A percentile compares a stretch with the other conserved stretches of the same genome.
Conservation (phyloP, 2,113 vertebrate genomes). For the Dendrocopos noguchii region DNA sequence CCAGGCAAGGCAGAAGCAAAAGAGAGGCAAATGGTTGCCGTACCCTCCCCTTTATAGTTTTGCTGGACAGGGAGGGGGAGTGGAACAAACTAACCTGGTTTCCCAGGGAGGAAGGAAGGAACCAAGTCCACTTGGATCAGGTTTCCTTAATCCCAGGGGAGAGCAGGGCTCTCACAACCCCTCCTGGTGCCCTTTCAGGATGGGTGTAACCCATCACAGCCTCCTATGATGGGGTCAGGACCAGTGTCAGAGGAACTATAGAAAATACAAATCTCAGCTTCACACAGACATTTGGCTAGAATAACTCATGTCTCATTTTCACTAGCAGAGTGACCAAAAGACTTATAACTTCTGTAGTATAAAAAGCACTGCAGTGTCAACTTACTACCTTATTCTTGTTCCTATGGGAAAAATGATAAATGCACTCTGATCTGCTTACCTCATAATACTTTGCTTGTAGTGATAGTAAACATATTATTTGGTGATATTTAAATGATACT, state of each 20-base stretch:
- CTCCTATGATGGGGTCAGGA: not conserved
- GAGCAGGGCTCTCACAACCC: too few species aligned
- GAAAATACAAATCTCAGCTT: not conserved
- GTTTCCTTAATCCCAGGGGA: too few species aligned
- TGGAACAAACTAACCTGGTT: too few species aligned
- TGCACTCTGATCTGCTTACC: not conserved
- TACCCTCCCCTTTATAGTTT: too few species aligned
- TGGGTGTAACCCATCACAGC: too few species aligned
- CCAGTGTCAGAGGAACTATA: not conserved
- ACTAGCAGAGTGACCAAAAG: not conserved
- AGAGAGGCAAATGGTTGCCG: too few species aligned
- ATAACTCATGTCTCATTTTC: not conserved
- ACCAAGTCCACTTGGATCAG: too few species aligned
- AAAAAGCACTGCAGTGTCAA: not conserved
- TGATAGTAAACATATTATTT: not conserved
- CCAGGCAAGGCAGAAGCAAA: too few species aligned
- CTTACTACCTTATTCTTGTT: not conserved
- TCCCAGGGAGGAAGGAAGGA: too few species aligned
- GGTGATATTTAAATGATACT: not conserved
- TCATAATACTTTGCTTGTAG: not conserved
- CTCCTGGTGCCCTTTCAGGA: too few species aligned
- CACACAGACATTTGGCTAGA: accelerated
- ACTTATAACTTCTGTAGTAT: not conserved
- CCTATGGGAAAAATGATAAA: not conserved
- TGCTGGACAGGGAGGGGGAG: too few species aligned